Base-by-base conservation (phyloP, 1,140 invertebrate genomes). In the Ceratosolen solmsi region DNA sequence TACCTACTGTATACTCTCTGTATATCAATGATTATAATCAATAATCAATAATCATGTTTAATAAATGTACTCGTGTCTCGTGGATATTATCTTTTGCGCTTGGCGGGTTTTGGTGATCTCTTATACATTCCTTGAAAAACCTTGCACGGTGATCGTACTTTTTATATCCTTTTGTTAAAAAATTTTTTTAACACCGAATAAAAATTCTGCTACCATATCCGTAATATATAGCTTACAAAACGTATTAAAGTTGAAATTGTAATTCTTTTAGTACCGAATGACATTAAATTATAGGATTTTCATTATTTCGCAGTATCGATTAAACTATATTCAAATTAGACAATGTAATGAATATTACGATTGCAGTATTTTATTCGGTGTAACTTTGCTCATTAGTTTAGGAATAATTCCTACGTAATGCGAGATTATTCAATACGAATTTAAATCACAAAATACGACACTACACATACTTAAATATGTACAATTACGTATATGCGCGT, bases 1-100 rank as follows among this genome's bases (percentile, higher is more conserved):
- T 73, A 72, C 72, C 36, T 78, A 82, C 54, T 79, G 71, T 83
- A 83, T 75, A 79, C 70, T 87, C 79, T 89, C 82, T 89, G 88
- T 89, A 88, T 87, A 87, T 86, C 84, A 75, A 87, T 85, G 83
- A 86, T 87, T 89, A 90, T 89, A 87, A 88, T 88, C 87, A 84
- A 90, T 88, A 88, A 88, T 89, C 84, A 88, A 90, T 88, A 90
- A 91, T 91, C 87, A 91, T 92, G 90, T 91, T 92, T 90, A 92
- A 91, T 92, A 92, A 92, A 92, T 89, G 88, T 89, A 89, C 87
- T 88, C 87, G 87, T 92, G 89, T 89, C 89, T 91, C 88, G 90
- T 91, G 91, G 90, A 90, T 87, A 91, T 88, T 86, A 86, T 86
- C 86, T 87, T 91, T 91, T 90, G 88, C 85, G 90, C 91, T 92